Conservation (phyloP, 2,888 invertebrate species). For the Scaptomyza polygonia region DNA sequence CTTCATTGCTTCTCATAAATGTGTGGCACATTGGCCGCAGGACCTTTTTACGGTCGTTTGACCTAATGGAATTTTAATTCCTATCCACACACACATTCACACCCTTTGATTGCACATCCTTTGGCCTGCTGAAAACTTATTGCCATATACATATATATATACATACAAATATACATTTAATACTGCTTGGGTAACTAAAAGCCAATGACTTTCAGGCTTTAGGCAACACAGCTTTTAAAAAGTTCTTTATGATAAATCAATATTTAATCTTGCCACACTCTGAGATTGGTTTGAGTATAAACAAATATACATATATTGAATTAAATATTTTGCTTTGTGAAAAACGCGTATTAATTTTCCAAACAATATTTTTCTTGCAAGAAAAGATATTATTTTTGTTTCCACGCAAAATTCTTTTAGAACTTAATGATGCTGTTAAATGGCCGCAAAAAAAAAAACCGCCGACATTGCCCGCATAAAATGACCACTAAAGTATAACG, state of each 20-base stretch:
- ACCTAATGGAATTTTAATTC: conserved; percentile 70
- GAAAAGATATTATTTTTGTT: neutral
- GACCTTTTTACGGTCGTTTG: conserved; percentile 59
- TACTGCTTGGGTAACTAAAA: no score
- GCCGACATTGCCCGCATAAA: conserved; percentile 36
- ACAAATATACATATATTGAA: no score
- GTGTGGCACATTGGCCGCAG: conserved; percentile 12
- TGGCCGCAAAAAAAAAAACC: neutral
- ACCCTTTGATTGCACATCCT: conserved; percentile 15
- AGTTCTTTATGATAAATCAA: neutral
- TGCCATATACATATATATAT: neutral
- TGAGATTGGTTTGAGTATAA: no score
- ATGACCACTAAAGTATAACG: conserved; percentile 37
- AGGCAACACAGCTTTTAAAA: neutral
- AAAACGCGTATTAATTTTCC: no score
- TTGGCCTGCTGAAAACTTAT: neutral
- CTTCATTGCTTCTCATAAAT: conserved; percentile 2
- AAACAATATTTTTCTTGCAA: neutral
- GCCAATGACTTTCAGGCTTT: neutral
- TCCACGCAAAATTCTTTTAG: neutral
- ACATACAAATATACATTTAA: no score
- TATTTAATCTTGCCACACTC: neutral
- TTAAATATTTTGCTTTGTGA: no score
- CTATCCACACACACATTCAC: conserved; percentile 45
- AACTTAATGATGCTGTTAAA: neutral